Evolutionary conservation across 2,888 invertebrate genomes (phyloP).

Genomic region (Oscheius myriophilus): DNA sequence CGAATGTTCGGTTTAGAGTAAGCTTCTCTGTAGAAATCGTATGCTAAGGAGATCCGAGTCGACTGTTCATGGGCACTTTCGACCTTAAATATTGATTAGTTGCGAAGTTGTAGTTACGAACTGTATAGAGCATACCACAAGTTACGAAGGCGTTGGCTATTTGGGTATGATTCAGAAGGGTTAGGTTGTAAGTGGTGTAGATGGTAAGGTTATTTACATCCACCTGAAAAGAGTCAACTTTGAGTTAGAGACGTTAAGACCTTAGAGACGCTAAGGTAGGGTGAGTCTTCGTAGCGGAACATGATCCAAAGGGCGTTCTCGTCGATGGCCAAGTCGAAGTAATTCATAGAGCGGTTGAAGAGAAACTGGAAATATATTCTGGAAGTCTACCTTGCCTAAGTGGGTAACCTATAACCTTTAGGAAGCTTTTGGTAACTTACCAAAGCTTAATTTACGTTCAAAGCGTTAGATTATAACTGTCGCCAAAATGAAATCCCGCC

Average conservation of each 20-base stretch:
- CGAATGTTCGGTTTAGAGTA: slow-evolving; percentile 65
- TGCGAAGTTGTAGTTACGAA: too few relatives aligned
- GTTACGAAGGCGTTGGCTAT: slow-evolving; percentile 70
- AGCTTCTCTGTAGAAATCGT: slow-evolving; percentile 67
- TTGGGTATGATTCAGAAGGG: slow-evolving; percentile 66
- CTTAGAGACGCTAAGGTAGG: slow-evolving; percentile 69
- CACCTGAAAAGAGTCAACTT: slow-evolving; percentile 31
- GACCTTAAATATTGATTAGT: slow-evolving; percentile 52
- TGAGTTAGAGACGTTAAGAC: slow-evolving; percentile 18
- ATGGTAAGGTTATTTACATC: slow-evolving; percentile 70
- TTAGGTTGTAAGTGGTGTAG: slow-evolving; percentile 68
- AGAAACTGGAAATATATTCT: slow-evolving; percentile 65
- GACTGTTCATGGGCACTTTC: slow-evolving; percentile 58
- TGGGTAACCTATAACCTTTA: too few relatives aligned
- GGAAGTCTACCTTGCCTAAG: background rate
- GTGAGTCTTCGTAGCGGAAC: slow-evolving; percentile 68
- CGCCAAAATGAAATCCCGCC: too few relatives aligned
- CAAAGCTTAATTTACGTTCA: background rate
- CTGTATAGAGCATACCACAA: slow-evolving; percentile 69
- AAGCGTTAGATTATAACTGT: slow-evolving; percentile 1
- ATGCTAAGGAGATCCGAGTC: slow-evolving; percentile 62
- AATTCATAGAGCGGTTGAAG: slow-evolving; percentile 72
- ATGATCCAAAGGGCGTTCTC: slow-evolving; percentile 75
- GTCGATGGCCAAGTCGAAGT: slow-evolving; percentile 73
- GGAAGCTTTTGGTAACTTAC: too few relatives aligned